These are phyloP conservation scores for Tribolium madens DNA, from an alignment of 1,140 invertebrate species.

Conservation along the genomic window DNA sequence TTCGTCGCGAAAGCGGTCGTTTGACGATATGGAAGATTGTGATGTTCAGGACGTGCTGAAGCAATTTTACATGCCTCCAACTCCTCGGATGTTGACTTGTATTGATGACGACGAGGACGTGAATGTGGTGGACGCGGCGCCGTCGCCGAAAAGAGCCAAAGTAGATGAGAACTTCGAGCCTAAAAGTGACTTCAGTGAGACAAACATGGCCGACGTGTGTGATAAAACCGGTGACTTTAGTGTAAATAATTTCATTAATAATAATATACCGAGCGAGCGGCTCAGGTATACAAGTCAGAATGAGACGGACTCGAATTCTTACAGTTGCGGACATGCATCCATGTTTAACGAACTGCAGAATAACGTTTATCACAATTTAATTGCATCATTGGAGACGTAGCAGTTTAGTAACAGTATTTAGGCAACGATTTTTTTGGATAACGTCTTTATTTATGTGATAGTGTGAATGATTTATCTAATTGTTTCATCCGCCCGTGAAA, in stretches of 20 bases:
- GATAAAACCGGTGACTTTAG: slow-evolving; percentile 48
- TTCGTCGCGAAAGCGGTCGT: slow-evolving; percentile 63
- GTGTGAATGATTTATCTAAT: slow-evolving; percentile 8
- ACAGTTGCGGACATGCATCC: slow-evolving; percentile 71
- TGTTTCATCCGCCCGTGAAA: neutral
- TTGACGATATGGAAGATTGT: slow-evolving; percentile 71
- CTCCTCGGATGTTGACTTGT: slow-evolving; percentile 75
- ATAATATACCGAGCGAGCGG: slow-evolving; percentile 57
- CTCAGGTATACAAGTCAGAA: slow-evolving; percentile 52
- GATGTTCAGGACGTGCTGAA: slow-evolving; percentile 74
- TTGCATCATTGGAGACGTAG: slow-evolving; percentile 72
- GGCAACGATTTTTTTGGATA: slow-evolving; percentile 34
- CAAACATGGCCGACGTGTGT: neutral
- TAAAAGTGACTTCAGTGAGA: neutral
- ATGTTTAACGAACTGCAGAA: slow-evolving; percentile 72
- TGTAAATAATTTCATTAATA: slow-evolving; percentile 56
- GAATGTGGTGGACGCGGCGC: slow-evolving; percentile 64
- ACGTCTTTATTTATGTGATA: slow-evolving; percentile 36
- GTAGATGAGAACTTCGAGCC: slow-evolving; percentile 45
- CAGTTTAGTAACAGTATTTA: slow-evolving; percentile 46
- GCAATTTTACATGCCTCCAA: slow-evolving; percentile 80
- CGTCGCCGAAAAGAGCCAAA: slow-evolving; percentile 60
- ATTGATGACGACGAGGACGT: slow-evolving; percentile 73
- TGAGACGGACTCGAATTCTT: slow-evolving; percentile 60
- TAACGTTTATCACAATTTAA: slow-evolving; percentile 72